Percentiles rank a stretch among this genome's conserved stretches.
Evolutionary conservation across 2,888 invertebrate species (phyloP).

Genomic region (Malthinus seriepunctatus): DNA sequence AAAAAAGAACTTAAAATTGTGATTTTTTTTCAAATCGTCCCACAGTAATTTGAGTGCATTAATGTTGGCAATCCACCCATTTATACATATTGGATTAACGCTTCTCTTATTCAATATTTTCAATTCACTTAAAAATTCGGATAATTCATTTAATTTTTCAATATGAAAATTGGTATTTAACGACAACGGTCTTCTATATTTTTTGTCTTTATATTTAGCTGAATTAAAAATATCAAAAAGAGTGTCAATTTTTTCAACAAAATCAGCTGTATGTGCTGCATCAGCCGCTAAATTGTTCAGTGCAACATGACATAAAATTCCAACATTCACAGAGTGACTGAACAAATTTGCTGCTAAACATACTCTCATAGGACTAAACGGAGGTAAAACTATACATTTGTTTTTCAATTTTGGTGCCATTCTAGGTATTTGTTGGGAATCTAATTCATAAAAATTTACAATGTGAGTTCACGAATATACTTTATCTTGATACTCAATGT

Average conservation of each 20-base stretch:
- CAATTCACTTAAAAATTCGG: background rate
- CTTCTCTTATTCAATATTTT: background rate
- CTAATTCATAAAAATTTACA: background rate
- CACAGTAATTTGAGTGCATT: slow-evolving; percentile 2
- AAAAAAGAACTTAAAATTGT: slow-evolving; percentile 2
- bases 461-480: background rate
- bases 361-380: background rate
- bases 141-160: background rate
- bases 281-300: background rate
- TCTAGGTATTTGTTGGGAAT: no score
- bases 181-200: background rate
- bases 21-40: background rate
- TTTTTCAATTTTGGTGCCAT: background rate
- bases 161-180: background rate
- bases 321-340: slow-evolving; percentile 1
- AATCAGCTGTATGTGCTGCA: slow-evolving; percentile 3
- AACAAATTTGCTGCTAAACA: background rate
- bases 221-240: slow-evolving; percentile 4
- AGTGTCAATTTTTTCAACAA: background rate
- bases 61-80: background rate
- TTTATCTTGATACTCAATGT: background rate
- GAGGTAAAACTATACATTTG: background rate
- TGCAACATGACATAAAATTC: background rate
- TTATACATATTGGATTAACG: background rate
- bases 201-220: background rate